Evolutionary conservation across 37 sponge, comb jelly and placozoan species (phyloP), one percentile per base, ranked within the genome.

Genomic region (Amphimedon queenslandica): DNA sequence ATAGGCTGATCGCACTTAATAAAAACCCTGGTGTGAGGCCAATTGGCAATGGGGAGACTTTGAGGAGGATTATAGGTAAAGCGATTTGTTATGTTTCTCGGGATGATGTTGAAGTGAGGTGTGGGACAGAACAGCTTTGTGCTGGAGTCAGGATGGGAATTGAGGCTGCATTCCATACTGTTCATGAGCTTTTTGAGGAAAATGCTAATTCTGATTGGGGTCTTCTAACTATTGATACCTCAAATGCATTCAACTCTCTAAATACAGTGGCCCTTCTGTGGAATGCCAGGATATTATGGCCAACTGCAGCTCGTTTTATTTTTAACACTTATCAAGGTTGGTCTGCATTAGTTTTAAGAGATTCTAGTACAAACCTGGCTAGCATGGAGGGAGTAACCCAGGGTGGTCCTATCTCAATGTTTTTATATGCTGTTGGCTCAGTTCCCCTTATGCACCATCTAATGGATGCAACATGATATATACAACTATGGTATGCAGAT

Each of bases 321-420:
- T 53, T 72, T 28, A 72, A 72, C 6, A 43, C 34, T 4, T 72
- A 72, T 53, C 10, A 10, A 27, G 73, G 57, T 11, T 25, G 28
- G 25, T 41, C 58, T 18, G 3, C 40, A 2, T 34, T 47, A 10
- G 32, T 72, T 27, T 27, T 72, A 6, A 32, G 41, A 34, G 41
- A 27, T 2, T 37, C 6, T 37, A 40, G 4, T 42, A 32, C n/a
- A 33, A 1, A 20, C 4, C 68, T 75, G 47, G 43, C 40, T 38
- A 79, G 79, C 42, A 79, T 31, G 40, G 78, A 78, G 33, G 79
- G 79, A 36, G 79, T 79, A 42, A 61, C 71, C 20, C 79, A 79
- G 35, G 79, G 79, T n/a, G 82, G 66, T 27, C 74, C 77, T 23
- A 29, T 82, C 2, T 65, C 69, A 23, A 75, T 76, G 64, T 16